Percentiles rank a stretch among this genome's conserved stretches.
phyloP scores from a whole-genome alignment of 2,888 invertebrate genomes.

The Parochlus steinenii region DNA sequence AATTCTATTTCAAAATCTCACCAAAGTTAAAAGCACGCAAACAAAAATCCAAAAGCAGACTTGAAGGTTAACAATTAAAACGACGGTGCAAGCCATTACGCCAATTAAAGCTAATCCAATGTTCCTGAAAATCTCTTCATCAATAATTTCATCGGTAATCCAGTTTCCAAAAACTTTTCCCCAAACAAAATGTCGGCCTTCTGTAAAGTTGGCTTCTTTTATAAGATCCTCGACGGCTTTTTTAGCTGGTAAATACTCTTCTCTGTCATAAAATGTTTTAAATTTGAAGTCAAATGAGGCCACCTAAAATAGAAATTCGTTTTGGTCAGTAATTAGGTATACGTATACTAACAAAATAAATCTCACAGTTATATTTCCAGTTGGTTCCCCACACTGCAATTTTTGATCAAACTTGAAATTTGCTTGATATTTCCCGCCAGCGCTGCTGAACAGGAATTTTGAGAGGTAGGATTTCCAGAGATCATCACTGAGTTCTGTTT shows the following conservation, averaged over 20 bases:
- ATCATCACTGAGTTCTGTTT: constrained; percentile 30
- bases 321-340: too few species aligned
- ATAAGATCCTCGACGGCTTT: constrained; percentile 40
- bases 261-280: constrained; percentile 39
- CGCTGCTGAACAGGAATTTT: constrained; percentile 50
- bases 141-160: constrained; percentile 64
- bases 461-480: constrained; percentile 47
- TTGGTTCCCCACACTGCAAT: constrained; percentile 42
- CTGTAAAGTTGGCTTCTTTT: constrained; percentile 37
- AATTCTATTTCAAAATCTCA: constrained; percentile 18
- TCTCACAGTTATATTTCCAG: constrained; percentile 37
- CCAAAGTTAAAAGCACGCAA: constrained; percentile 55
- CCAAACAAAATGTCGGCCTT: constrained; percentile 49
- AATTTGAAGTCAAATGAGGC: constrained; percentile 48
- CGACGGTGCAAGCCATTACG: constrained; percentile 60
- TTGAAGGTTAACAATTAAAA: constrained; percentile 58
- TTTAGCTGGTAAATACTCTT: constrained; percentile 59
- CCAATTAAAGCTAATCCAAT: constrained; percentile 56
- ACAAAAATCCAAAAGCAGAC: constrained; percentile 64
- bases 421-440: constrained; percentile 48
- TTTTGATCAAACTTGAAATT: constrained; percentile 45
- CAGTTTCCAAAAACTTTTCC: constrained; percentile 54
- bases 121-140: constrained; percentile 57
- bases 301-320: constrained; percentile 32
- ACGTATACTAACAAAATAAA: constrained; percentile 8